Evolutionary conservation across 2,888 invertebrate genomes (phyloP).

Genomic region (Timandra comae): DNA sequence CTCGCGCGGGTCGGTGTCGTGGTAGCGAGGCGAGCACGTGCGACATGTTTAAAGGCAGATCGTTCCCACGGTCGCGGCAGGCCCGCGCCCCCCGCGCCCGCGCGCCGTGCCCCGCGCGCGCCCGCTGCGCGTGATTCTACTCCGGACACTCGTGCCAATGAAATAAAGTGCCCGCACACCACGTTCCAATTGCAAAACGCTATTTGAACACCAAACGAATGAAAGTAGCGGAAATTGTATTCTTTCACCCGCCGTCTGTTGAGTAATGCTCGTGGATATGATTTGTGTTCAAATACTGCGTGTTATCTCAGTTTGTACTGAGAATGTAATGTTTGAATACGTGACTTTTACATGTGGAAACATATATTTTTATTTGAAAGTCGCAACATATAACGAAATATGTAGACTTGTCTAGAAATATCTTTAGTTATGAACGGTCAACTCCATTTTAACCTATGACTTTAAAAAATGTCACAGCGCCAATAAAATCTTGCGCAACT

Average conservation of each 20-base stretch:
- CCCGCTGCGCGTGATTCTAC: slow-evolving; percentile 58
- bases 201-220: slow-evolving; percentile 48
- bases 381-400: too few relatives aligned
- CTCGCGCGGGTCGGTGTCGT: slow-evolving; percentile 50
- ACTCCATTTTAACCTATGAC: too few relatives aligned
- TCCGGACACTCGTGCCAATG: slow-evolving; percentile 58
- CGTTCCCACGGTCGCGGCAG: slow-evolving; percentile 74
- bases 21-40: slow-evolving; percentile 66
- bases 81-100: slow-evolving; percentile 37
- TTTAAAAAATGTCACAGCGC: too few relatives aligned
- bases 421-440: too few relatives aligned
- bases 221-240: slow-evolving; percentile 57
- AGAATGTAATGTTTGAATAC: too few relatives aligned
- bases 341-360: not conserved
- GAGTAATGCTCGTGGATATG: slow-evolving; percentile 15
- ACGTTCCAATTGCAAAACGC: slow-evolving; percentile 70
- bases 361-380: not conserved
- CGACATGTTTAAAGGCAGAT: slow-evolving; percentile 73
- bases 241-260: slow-evolving; percentile 32
- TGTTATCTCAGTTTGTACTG: too few relatives aligned
- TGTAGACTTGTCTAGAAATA: too few relatives aligned
- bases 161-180: slow-evolving; percentile 69
- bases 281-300: slow-evolving; percentile 8
- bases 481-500: slow-evolving; percentile 18
- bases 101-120: slow-evolving; percentile 26